Evolutionary conservation across 2,888 invertebrate genomes (phyloP).

Genomic region (Eugnorisma glareosa): DNA sequence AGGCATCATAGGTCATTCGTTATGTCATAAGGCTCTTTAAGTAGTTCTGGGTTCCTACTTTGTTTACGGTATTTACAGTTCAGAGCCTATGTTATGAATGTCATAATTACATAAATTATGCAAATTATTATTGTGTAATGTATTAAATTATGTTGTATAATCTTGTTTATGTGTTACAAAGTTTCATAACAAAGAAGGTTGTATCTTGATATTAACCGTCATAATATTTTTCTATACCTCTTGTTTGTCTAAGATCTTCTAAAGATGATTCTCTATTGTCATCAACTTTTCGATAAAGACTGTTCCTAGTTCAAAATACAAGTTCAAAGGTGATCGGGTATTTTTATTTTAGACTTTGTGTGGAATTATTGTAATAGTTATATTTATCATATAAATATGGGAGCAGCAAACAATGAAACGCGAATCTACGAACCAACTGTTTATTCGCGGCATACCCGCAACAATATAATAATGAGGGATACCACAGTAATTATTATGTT

Average conservation of each 20-base stretch:
- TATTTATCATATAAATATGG: too few species aligned
- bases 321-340: not conserved
- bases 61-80: conserved; percentile 11
- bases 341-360: not conserved
- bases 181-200: conserved; percentile 39
- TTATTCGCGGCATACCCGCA: too few species aligned
- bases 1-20: not conserved
- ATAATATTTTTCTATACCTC: not conserved
- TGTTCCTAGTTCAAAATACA: not conserved
- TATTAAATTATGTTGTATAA: conserved; percentile 37
- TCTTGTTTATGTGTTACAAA: conserved; percentile 24
- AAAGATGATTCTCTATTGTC: conserved; percentile 12
- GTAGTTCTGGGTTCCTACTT: conserved; percentile 8
- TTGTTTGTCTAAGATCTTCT: not conserved
- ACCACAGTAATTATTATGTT: not conserved
- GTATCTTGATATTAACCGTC: conserved; percentile 1
- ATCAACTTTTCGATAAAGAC: not conserved
- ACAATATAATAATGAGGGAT: too few species aligned
- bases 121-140: conserved; percentile 49
- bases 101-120: conserved; percentile 33
- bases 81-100: conserved; percentile 9
- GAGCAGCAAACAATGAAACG: too few species aligned
- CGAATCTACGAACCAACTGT: too few species aligned
- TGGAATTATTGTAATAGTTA: not conserved
- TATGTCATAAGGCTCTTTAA: not conserved